Conservation (phyloP, 2,113 vertebrate genomes). For the Solenodon paradoxus region DNA sequence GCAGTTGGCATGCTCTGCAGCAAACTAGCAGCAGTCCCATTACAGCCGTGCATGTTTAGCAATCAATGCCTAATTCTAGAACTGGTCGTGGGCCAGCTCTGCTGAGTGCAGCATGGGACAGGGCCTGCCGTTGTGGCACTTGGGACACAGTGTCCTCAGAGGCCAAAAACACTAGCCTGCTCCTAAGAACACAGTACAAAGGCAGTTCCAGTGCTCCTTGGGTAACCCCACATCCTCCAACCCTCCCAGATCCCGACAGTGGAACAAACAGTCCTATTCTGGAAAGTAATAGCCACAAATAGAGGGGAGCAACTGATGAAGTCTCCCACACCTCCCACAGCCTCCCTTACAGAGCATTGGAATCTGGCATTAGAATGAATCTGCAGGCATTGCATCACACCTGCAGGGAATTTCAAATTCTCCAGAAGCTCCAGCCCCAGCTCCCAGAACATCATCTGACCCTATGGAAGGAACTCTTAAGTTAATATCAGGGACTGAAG, state of each 20-base stretch:
- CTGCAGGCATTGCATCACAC: neutral
- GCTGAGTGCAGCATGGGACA: neutral
- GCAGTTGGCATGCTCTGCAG: neutral
- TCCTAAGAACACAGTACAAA: neutral
- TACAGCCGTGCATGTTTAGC: neutral
- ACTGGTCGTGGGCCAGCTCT: neutral
- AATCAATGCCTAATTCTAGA: constrained; percentile 58
- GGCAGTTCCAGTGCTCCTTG: neutral
- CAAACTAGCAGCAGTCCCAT: neutral
- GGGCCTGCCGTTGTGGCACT: neutral
- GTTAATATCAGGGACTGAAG: neutral
- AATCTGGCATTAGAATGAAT: neutral
- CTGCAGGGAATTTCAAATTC: neutral
- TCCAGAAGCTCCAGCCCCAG: neutral
- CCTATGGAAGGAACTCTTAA: neutral
- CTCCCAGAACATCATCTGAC: neutral
- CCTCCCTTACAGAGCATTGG: neutral
- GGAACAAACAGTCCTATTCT: neutral
- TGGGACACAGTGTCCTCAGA: neutral
- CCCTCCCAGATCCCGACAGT: neutral
- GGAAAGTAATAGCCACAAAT: neutral
- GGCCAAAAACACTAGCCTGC: neutral
- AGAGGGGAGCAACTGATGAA: neutral
- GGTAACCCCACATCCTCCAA: no score
- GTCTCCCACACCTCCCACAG: neutral